Evolutionary conservation across 2,797 vertebrate genomes (phyloP).

Genomic region (Picus viridis): DNA sequence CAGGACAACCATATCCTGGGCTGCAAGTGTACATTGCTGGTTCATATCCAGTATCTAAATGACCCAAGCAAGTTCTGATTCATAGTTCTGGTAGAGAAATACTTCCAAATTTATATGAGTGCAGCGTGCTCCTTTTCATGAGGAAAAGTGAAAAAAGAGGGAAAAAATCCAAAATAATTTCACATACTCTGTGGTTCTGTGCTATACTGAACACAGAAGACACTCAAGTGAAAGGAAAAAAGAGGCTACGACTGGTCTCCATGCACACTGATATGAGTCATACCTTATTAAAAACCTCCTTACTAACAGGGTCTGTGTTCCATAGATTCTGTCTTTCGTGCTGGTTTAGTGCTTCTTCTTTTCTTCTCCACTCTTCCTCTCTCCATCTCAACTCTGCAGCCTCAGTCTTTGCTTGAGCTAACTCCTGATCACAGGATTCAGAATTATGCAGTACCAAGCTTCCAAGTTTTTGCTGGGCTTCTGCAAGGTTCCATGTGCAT

Average conservation of each 20-base stretch:
- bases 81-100: not conserved
- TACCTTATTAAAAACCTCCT: conserved; percentile 97
- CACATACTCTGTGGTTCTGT: not conserved
- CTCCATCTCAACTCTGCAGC: conserved; percentile 86
- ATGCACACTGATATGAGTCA: not conserved
- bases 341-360: conserved; percentile 90
- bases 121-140: not conserved
- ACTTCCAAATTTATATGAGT: not conserved
- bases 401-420: conserved; percentile 84
- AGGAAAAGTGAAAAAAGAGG: not conserved
- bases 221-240: not conserved
- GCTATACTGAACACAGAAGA: not conserved
- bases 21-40: accelerated
- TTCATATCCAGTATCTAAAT: not conserved
- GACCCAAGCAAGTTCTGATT: not conserved
- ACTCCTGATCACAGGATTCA: conserved; percentile 92
- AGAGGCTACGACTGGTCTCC: not conserved
- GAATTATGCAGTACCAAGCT: conserved; percentile 94
- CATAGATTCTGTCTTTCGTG: conserved; percentile 85
- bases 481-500: conserved; percentile 93
- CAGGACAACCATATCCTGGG: not conserved
- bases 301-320: conserved; percentile 83
- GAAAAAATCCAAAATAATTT: not conserved
- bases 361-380: conserved; percentile 93
- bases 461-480: conserved; percentile 93